Conservation (phyloP, 2,113 vertebrate species). For the Stercorarius parasiticus region DNA sequence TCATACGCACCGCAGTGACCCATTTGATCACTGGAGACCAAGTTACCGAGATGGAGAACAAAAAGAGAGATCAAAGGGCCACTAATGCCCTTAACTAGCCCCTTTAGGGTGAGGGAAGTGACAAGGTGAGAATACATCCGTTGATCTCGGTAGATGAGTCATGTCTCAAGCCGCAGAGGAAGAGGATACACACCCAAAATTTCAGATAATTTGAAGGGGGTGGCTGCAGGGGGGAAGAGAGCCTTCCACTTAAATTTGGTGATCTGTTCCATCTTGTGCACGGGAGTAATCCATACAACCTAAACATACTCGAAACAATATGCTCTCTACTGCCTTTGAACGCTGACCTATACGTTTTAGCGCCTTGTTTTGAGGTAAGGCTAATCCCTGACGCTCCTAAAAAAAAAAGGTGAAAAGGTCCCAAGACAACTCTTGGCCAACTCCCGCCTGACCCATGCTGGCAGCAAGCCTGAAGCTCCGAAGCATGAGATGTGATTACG, state of each 20-base stretch:
- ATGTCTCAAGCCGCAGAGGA: slow-evolving; percentile 30
- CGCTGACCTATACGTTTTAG: not conserved
- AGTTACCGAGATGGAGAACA: slow-evolving; percentile 1
- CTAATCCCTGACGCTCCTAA: not conserved
- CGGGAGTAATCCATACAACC: not conserved
- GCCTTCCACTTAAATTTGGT: not conserved
- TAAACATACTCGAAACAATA: not conserved
- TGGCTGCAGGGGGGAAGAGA: not conserved
- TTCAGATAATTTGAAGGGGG: not conserved
- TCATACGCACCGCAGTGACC: not conserved
- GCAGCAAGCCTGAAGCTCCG: not conserved
- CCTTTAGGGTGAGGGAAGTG: slow-evolving; percentile 29
- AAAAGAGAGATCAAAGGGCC: slow-evolving; percentile 39
- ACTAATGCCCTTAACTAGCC: slow-evolving; percentile 20
- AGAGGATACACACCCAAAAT: slow-evolving; percentile 27
- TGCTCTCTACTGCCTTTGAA: not conserved
- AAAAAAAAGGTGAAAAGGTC: not conserved
- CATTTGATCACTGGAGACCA: not conserved
- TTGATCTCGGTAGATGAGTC: slow-evolving; percentile 27
- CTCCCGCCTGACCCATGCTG: not conserved
- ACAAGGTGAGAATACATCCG: not conserved
- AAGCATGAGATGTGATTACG: slow-evolving; percentile 52
- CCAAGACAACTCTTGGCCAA: slow-evolving; percentile 9
- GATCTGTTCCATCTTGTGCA: not conserved
- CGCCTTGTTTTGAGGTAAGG: not conserved